phyloP scores from a whole-genome alignment of 1,140 invertebrate genomes.

The Olivierus martensii region DNA sequence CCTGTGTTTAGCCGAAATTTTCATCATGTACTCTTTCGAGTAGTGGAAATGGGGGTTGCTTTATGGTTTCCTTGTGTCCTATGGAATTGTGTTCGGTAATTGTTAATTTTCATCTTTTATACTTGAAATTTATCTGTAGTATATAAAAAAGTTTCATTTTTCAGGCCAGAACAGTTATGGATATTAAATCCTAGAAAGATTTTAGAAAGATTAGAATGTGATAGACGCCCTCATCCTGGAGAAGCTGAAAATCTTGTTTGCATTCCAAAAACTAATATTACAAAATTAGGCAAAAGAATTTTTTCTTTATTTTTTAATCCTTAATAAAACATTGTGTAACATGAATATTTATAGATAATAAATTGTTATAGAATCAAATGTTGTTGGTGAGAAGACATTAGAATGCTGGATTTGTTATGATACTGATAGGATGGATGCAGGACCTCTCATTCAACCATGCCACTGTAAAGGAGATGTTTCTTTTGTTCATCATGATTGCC shows the following conservation, averaged over 20 bases:
- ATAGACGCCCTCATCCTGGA: not conserved
- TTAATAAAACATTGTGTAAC: not conserved
- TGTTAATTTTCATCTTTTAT: not conserved
- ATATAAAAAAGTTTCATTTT: not conserved
- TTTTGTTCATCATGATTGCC: slow-evolving; percentile 81
- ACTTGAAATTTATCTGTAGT: not conserved
- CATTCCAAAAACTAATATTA: not conserved
- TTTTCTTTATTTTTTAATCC: too few relatives aligned
- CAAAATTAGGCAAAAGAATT: not conserved
- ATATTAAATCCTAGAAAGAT: slow-evolving; percentile 80
- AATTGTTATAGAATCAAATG: not conserved
- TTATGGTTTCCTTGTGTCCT: slow-evolving; percentile 88
- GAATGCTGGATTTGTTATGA: slow-evolving; percentile 94
- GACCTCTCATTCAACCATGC: slow-evolving; percentile 73
- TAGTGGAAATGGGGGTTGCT: slow-evolving; percentile 78
- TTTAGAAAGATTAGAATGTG: slow-evolving; percentile 37
- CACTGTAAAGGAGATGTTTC: slow-evolving; percentile 77
- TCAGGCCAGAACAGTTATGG: slow-evolving; percentile 71
- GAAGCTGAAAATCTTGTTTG: not conserved
- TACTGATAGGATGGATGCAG: slow-evolving; percentile 51
- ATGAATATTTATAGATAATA: not conserved
- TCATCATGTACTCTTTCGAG: slow-evolving; percentile 79
- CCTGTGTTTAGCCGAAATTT: slow-evolving; percentile 78
- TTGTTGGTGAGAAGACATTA: not conserved
- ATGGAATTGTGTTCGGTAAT: slow-evolving; percentile 68